These are phyloP conservation scores for Baryphthengus martii DNA, from an alignment of 2,113 vertebrate species.

Conservation along the genomic window DNA sequence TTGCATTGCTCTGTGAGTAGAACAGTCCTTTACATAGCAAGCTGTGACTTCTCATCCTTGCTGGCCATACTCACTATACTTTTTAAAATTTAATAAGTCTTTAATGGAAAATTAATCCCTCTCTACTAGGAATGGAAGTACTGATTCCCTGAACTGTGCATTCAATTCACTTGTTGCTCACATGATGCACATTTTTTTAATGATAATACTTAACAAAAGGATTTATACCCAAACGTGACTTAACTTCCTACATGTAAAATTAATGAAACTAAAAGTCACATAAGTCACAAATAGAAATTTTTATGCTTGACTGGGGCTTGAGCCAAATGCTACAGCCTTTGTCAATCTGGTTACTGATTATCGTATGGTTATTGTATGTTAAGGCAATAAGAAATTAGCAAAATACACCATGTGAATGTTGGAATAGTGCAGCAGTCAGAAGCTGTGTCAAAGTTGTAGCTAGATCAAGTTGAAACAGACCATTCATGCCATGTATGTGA, in stretches of 20 bases:
- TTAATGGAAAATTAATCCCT: not conserved
- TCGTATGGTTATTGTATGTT: not conserved
- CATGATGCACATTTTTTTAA: not conserved
- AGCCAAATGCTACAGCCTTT: not conserved
- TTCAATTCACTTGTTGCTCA: not conserved
- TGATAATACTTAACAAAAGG: not conserved
- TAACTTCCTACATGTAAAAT: not conserved
- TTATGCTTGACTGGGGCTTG: not conserved
- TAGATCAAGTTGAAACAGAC: not conserved
- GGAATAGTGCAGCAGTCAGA: not conserved
- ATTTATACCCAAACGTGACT: fast-evolving
- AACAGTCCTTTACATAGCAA: not conserved
- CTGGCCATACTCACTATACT: not conserved
- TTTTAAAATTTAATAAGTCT: not conserved
- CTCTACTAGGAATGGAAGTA: not conserved
- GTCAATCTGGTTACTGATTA: not conserved
- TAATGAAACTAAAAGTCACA: not conserved
- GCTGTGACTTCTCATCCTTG: not conserved
- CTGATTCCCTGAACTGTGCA: not conserved
- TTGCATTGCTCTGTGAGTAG: not conserved
- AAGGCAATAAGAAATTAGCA: not conserved
- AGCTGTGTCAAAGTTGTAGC: not conserved
- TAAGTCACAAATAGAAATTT: not conserved
- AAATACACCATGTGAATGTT: not conserved
- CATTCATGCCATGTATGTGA: not conserved